A percentile compares a stretch with the other conserved stretches of the same genome.
Conservation (phyloP, 2,797 vertebrate species). For the Sebastes goodei region DNA sequence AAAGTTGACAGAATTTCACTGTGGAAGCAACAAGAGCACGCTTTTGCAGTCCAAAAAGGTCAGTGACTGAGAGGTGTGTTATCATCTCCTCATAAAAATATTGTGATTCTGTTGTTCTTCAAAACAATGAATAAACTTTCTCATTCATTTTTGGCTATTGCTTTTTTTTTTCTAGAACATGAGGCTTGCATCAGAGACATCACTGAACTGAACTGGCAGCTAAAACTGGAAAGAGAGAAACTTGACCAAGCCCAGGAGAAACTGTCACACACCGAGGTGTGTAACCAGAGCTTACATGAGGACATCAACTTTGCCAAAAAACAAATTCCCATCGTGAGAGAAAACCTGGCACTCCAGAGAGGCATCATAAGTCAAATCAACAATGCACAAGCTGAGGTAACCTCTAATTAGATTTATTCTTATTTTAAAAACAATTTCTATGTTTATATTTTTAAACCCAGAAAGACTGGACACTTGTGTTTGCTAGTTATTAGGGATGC, state of each 20-base stretch:
- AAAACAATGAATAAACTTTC: neutral
- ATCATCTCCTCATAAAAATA: neutral
- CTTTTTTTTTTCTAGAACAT: conserved; percentile 52
- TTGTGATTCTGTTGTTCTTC: neutral
- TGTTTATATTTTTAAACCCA: neutral
- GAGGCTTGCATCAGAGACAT: conserved; percentile 74
- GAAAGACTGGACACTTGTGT: neutral
- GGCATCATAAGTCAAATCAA: conserved; percentile 44
- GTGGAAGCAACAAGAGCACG: conserved; percentile 85
- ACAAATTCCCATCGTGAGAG: conserved; percentile 79
- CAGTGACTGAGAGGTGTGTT: conserved; percentile 13
- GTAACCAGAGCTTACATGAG: conserved; percentile 69
- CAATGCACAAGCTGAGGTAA: conserved; percentile 59
- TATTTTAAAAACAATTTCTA: neutral
- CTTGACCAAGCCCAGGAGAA: conserved; percentile 59
- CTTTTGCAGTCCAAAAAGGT: conserved; percentile 85
- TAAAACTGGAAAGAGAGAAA: conserved; percentile 67
- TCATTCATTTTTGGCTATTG: neutral
- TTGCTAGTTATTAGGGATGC: neutral
- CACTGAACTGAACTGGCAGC: conserved; percentile 75
- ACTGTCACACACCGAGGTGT: conserved; percentile 54
- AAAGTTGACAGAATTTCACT: conserved; percentile 81
- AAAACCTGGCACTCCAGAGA: conserved; percentile 55
- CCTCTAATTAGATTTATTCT: neutral
- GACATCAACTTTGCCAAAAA: conserved; percentile 78